phyloP scores from a whole-genome alignment of 2,888 invertebrate species.

The Aphelenchoides bicaudatus region DNA sequence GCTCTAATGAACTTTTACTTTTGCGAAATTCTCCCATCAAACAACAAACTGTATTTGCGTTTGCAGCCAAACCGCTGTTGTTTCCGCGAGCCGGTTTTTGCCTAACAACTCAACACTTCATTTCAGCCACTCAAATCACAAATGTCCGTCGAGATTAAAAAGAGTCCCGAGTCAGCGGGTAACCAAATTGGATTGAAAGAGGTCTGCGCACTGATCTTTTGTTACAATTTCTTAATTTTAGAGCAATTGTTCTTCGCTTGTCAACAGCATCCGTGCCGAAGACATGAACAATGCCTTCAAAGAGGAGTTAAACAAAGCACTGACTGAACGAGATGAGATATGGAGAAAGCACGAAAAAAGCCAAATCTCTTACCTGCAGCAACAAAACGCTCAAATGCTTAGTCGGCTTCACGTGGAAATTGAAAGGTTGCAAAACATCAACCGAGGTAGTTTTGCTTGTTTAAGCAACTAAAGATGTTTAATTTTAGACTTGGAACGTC shows the following conservation, averaged over 20 bases:
- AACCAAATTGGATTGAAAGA: no score
- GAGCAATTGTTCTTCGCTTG: constrained; percentile 17
- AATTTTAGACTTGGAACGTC: constrained; percentile 28
- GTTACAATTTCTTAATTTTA: no score
- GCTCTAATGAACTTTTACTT: no score
- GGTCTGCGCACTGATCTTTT: no score
- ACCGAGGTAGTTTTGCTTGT: constrained; percentile 28
- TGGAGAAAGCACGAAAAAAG: constrained; percentile 39
- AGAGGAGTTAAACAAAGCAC: constrained; percentile 24
- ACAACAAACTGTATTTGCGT: no score
- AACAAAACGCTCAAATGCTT: constrained; percentile 43
- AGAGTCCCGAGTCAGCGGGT: no score
- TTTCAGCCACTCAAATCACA: no score
- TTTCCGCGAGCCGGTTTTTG: no score
- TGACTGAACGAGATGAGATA: constrained; percentile 33
- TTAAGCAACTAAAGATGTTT: constrained; percentile 1
- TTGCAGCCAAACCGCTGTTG: no score
- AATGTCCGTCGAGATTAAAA: no score
- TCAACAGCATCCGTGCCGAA: constrained; percentile 10
- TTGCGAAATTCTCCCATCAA: no score
- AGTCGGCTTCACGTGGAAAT: constrained; percentile 46
- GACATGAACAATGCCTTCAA: constrained; percentile 20
- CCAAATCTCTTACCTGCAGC: constrained; percentile 47
- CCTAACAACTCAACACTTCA: no score
- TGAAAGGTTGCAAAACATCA: constrained; percentile 39